Conservation (phyloP, 2,113 vertebrate genomes). For the Triplophysa rosa region DNA sequence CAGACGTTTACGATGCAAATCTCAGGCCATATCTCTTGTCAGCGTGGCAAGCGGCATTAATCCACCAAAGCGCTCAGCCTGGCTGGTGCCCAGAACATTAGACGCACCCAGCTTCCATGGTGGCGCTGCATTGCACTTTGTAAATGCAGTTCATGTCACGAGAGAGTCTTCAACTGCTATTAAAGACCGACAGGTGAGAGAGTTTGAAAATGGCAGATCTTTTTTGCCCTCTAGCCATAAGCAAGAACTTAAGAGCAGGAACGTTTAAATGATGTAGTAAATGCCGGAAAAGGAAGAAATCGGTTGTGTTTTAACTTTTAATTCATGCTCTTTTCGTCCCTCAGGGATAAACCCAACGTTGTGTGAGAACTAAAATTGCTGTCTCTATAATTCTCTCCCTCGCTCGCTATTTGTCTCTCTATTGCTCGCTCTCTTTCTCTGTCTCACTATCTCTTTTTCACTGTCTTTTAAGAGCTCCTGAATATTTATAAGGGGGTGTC, state of each 20-base stretch:
- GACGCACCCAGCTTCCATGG: slow-evolving; percentile 56
- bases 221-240: slow-evolving; percentile 36
- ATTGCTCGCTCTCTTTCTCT: slow-evolving; percentile 42
- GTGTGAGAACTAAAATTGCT: slow-evolving; percentile 67
- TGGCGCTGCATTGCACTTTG: slow-evolving; percentile 59
- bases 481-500: slow-evolving; percentile 70
- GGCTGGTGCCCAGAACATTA: slow-evolving; percentile 56
- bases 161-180: not conserved
- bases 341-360: slow-evolving; percentile 67
- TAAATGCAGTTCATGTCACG: slow-evolving; percentile 31
- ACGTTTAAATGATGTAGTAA: slow-evolving; percentile 12
- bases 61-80: slow-evolving; percentile 67
- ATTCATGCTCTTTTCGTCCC: slow-evolving; percentile 69
- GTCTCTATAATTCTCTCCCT: slow-evolving; percentile 59
- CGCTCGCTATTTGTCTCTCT: not conserved
- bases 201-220: not conserved
- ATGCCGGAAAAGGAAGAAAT: slow-evolving; percentile 12
- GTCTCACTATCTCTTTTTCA: slow-evolving; percentile 43
- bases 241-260: slow-evolving; percentile 1
- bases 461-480: slow-evolving; percentile 58
- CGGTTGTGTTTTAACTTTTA: slow-evolving; percentile 57
- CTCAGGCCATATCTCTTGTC: slow-evolving; percentile 65
- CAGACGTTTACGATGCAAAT: slow-evolving; percentile 75
- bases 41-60: slow-evolving; percentile 66
- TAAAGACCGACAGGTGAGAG: slow-evolving; percentile 51